These are phyloP conservation scores for Ceratina australensis DNA, from an alignment of 1,140 invertebrate genomes.

Conservation along the genomic window DNA sequence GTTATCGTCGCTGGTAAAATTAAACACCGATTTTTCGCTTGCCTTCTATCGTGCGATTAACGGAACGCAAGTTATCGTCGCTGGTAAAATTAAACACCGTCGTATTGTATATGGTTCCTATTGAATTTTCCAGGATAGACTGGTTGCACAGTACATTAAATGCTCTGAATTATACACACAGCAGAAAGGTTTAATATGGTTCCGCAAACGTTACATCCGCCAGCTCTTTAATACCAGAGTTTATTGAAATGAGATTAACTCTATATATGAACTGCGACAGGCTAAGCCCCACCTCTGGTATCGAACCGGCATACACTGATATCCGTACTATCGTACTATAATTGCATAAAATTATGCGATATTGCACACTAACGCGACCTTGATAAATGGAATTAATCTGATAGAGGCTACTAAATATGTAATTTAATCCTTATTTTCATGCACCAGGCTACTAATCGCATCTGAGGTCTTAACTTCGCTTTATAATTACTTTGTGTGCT, in stretches of 20 bases:
- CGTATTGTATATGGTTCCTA: too few species aligned
- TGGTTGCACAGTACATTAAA: not conserved
- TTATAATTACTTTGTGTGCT: too few species aligned
- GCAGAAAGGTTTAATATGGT: not conserved
- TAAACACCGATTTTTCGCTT: not conserved
- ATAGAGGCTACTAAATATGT: not conserved
- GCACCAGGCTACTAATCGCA: too few species aligned
- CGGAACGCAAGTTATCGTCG: not conserved
- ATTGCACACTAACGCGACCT: not conserved
- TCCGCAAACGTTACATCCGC: not conserved
- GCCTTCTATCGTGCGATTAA: not conserved
- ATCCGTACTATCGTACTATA: not conserved
- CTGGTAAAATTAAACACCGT: not conserved
- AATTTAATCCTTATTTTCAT: not conserved
- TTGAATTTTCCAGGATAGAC: too few species aligned
- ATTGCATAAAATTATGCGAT: constrained; percentile 16
- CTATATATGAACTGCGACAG: not conserved
- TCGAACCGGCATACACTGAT: not conserved
- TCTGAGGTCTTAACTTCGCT: too few species aligned
- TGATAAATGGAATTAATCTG: constrained; percentile 10
- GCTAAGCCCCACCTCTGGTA: not conserved
- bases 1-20: not conserved
- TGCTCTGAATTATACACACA: not conserved
- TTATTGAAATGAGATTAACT: not conserved
- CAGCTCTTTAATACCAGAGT: not conserved